Conservation (phyloP, 2,797 vertebrate genomes). For the Hippocampus kuda region DNA sequence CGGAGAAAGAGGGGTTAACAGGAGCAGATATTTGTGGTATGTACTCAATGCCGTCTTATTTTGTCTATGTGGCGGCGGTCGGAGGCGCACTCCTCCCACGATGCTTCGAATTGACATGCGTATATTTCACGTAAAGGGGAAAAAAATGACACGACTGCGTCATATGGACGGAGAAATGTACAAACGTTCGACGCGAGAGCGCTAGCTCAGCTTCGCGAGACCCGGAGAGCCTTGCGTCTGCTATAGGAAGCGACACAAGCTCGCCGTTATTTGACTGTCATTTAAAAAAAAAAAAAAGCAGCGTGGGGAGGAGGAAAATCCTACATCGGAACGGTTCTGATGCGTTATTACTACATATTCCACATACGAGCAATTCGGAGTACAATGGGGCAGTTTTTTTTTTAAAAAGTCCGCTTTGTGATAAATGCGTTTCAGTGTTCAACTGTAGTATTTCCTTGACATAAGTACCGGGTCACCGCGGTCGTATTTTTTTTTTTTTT, state of each 20-base stretch:
- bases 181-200: not conserved
- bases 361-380: not conserved
- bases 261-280: not conserved
- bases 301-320: too few species aligned
- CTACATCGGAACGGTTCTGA: not conserved
- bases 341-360: not conserved
- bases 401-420: not conserved
- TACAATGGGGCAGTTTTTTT: not conserved
- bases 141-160: not conserved
- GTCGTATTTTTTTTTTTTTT: too few species aligned
- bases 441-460: not conserved
- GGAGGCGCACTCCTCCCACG: not conserved
- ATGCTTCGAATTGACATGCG: not conserved
- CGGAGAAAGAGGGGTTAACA: constrained; percentile 16
- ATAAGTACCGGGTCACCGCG: not conserved
- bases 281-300: not conserved
- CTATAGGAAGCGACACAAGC: not conserved
- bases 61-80: not conserved
- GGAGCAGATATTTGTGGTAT: constrained; percentile 46
- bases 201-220: not conserved
- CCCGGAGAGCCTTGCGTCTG: not conserved
- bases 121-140: not conserved
- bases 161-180: not conserved
- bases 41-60: constrained; percentile 24
- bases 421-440: not conserved